A percentile compares a stretch with the other conserved stretches of the same genome.
These are phyloP conservation scores for Anaspis maculata DNA, from an alignment of 2,888 invertebrate genomes.

Conservation along the genomic window DNA sequence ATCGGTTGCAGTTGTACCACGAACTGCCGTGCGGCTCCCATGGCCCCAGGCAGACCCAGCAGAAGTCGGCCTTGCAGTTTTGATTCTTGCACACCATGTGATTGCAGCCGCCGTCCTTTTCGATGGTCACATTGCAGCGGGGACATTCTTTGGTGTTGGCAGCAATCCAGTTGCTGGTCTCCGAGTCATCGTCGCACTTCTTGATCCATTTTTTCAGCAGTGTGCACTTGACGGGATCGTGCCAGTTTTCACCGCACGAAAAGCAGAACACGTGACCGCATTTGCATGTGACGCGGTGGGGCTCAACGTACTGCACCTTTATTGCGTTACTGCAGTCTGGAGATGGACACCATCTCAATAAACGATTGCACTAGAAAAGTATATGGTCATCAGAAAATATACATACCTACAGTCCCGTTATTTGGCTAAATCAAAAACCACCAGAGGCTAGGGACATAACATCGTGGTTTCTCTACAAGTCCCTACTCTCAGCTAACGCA, in stretches of 20 bases:
- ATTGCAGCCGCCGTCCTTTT: conserved; percentile 97
- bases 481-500: too few relatives aligned
- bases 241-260: conserved; percentile 94
- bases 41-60: conserved; percentile 97
- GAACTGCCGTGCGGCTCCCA: conserved; percentile 99
- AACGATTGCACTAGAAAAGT: conserved; percentile 79
- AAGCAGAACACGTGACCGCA: conserved; percentile 94
- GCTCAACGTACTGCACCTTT: conserved; percentile 84
- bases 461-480: too few relatives aligned
- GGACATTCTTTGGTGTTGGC: conserved; percentile 99
- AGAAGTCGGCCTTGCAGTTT: conserved; percentile 96
- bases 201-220: conserved; percentile 94
- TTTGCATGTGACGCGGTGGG: conserved; percentile 85
- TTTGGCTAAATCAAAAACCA: too few relatives aligned
- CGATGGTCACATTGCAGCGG: conserved; percentile 93
- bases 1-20: conserved; percentile 95
- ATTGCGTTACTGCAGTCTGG: conserved; percentile 96
- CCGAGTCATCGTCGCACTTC: conserved; percentile 98
- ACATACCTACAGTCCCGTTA: too few relatives aligned
- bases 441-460: too few relatives aligned
- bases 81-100: conserved; percentile 99
- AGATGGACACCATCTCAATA: conserved; percentile 96
- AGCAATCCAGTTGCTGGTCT: conserved; percentile 98
- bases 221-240: conserved; percentile 94
- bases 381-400: conserved; percentile 6